Conservation (phyloP, 2,797 vertebrate genomes). For the Gorsachius magnificus region DNA sequence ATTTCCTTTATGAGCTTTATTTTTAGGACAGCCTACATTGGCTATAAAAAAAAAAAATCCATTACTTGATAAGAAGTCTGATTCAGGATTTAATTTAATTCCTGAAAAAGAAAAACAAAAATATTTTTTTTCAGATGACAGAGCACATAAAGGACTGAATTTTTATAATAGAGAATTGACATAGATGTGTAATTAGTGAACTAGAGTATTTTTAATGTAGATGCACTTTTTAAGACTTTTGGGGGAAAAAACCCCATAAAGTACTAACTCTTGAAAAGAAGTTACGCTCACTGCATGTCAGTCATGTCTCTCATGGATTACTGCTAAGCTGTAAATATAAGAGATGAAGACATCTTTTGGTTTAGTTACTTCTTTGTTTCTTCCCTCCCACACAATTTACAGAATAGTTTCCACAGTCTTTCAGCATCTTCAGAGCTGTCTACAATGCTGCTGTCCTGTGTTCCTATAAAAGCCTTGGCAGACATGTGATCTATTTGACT, state of each 20-base stretch:
- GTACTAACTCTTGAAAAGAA: not conserved
- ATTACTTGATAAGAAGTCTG: not conserved
- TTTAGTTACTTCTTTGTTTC: not conserved
- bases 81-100: not conserved
- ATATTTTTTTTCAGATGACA: not conserved
- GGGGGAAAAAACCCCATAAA: fast-evolving
- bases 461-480: not conserved
- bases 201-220: not conserved
- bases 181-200: not conserved
- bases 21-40: not conserved
- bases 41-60: not conserved
- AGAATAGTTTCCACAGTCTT: not conserved
- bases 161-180: not conserved
- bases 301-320: not conserved
- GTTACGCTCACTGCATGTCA: not conserved
- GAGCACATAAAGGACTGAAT: slow-evolving; percentile 6
- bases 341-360: not conserved
- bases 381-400: not conserved
- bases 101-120: not conserved
- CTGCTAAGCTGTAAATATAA: not conserved
- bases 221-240: not conserved
- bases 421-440: not conserved
- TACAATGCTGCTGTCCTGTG: not conserved
- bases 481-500: not conserved
- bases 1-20: slow-evolving; percentile 41